Evolutionary conservation across 2,797 vertebrate species (phyloP).

Genomic region (Gymnothorax javanicus): DNA sequence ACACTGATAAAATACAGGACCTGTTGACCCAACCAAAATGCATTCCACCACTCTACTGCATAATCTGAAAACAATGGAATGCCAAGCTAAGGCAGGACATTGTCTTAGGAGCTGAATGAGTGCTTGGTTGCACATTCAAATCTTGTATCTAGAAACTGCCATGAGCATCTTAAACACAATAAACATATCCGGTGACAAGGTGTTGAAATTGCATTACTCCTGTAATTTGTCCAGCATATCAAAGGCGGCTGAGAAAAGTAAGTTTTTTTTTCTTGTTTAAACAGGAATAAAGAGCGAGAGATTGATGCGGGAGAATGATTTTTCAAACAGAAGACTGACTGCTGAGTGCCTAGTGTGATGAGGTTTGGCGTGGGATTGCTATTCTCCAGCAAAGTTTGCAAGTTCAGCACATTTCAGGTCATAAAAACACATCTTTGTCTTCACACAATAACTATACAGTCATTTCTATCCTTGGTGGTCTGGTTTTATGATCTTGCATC

Average conservation of each 20-base stretch:
- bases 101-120: neutral
- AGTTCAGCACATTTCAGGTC: neutral
- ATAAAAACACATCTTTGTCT: neutral
- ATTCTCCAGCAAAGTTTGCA: neutral
- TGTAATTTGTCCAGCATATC: neutral
- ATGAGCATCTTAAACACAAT: neutral
- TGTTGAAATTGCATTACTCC: neutral
- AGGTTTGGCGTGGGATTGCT: neutral
- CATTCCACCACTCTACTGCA: neutral
- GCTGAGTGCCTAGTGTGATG: neutral
- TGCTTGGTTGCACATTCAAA: neutral
- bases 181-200: neutral
- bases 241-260: neutral
- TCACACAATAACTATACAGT: slow-evolving; percentile 18
- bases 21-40: neutral
- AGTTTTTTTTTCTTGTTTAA: neutral
- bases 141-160: neutral
- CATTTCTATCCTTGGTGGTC: neutral
- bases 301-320: neutral
- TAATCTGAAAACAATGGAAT: neutral
- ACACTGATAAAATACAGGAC: neutral
- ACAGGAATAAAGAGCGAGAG: neutral
- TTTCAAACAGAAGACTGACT: neutral
- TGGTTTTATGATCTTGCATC: neutral
- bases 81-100: neutral